phyloP scores from a whole-genome alignment of 2,888 invertebrate species.

The Podabrus alpinus region DNA sequence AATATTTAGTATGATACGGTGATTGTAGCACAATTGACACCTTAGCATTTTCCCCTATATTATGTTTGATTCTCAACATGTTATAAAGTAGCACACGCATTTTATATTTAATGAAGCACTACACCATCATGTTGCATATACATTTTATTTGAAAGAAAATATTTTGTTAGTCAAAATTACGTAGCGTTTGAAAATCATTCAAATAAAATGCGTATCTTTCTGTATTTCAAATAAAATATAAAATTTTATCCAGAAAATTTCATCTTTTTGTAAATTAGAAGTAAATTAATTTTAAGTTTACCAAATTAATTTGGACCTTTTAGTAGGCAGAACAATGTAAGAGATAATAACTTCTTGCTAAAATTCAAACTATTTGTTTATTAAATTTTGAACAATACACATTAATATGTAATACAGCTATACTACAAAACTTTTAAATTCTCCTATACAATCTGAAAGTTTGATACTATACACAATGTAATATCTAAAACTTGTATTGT shows the following conservation, averaged over 20 bases:
- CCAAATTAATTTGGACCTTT: background rate
- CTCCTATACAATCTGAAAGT: background rate
- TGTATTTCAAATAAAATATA: no score
- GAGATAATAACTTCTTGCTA: background rate
- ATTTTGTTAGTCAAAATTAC: no score
- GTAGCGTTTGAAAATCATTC: no score
- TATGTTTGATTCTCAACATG: background rate
- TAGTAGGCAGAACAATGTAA: background rate
- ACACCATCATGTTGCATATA: no score
- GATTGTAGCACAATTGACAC: background rate
- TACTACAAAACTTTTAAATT: background rate
- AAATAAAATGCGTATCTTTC: no score
- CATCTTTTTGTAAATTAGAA: background rate
- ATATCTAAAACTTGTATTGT: background rate
- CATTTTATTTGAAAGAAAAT: no score
- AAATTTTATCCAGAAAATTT: background rate
- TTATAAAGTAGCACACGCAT: background rate
- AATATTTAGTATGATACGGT: background rate
- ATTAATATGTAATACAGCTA: background rate
- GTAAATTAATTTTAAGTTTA: background rate
- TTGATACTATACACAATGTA: background rate
- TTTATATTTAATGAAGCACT: background rate
- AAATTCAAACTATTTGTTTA: background rate
- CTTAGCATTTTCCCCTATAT: background rate
- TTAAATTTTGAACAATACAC: background rate